These are phyloP conservation scores for Bryconaethiops microstoma DNA, from an alignment of 2,797 vertebrate genomes.

Conservation along the genomic window DNA sequence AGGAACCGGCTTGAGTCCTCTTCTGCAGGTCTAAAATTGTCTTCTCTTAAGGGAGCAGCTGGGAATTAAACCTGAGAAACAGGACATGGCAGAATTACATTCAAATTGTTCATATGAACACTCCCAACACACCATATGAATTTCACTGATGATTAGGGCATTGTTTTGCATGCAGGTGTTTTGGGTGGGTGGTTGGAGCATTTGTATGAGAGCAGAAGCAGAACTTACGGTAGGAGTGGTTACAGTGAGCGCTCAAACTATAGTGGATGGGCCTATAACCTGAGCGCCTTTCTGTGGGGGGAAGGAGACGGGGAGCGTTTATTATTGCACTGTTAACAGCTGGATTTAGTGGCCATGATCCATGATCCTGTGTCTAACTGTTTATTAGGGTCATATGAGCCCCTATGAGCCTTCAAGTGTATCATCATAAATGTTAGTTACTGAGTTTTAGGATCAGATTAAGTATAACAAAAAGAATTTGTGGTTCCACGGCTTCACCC, in stretches of 20 bases:
- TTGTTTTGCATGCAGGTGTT: conserved; percentile 26
- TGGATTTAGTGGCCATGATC: neutral
- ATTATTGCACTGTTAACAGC: neutral
- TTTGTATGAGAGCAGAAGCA: conserved; percentile 44
- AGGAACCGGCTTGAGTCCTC: conserved; percentile 42
- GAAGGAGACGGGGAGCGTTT: conserved; percentile 66
- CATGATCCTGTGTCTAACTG: neutral
- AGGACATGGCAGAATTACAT: conserved; percentile 23
- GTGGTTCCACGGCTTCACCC: neutral
- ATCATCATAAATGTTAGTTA: neutral
- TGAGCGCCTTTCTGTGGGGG: conserved; percentile 75
- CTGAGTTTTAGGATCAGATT: neutral
- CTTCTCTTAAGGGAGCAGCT: conserved; percentile 46
- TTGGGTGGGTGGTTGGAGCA: conserved; percentile 15
- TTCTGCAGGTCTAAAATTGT: conserved; percentile 28
- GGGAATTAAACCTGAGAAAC: conserved; percentile 60
- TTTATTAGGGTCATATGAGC: neutral
- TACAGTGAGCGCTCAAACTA: conserved; percentile 75
- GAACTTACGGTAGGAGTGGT: conserved; percentile 70
- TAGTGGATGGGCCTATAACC: conserved; percentile 78
- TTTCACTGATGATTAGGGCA: conserved; percentile 19
- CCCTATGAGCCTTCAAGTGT: neutral
- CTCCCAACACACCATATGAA: conserved; percentile 2
- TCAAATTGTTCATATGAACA: neutral
- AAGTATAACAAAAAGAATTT: neutral